Conservation (phyloP, 2,888 invertebrate species). For the Cecidostiba fungosa region DNA sequence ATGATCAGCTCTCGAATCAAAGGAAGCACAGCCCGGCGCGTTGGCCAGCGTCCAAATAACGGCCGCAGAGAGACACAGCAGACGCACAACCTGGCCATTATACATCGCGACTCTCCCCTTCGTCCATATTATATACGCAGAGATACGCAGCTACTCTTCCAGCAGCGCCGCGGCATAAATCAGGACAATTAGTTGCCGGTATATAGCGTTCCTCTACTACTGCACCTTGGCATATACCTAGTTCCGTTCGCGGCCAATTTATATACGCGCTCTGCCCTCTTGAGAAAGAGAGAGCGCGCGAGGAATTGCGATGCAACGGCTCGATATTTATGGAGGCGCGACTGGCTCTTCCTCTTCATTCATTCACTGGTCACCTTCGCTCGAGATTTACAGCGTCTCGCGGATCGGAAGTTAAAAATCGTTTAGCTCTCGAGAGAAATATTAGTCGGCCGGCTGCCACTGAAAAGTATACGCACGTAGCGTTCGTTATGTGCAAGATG, state of each 20-base stretch:
- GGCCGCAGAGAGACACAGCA: neutral
- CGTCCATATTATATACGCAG: neutral
- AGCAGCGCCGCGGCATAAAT: slow-evolving; percentile 67
- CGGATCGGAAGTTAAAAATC: slow-evolving; percentile 30
- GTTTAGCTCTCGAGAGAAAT: neutral
- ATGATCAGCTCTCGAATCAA: neutral
- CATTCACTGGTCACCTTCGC: neutral
- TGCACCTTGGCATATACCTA: neutral
- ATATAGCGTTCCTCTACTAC: neutral
- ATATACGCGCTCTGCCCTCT: neutral
- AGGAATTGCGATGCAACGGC: slow-evolving; percentile 39
- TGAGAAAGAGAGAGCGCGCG: slow-evolving; percentile 15
- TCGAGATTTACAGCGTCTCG: slow-evolving; percentile 13
- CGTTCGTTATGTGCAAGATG: slow-evolving; percentile 31
- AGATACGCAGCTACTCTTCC: neutral
- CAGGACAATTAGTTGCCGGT: slow-evolving; percentile 69
- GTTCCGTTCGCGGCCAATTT: slow-evolving; percentile 37
- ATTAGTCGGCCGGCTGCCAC: neutral
- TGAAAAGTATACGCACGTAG: neutral
- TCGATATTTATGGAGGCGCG: slow-evolving; percentile 41
- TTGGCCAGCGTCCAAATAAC: neutral
- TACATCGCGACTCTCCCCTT: neutral
- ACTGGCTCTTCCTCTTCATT: slow-evolving; percentile 25
- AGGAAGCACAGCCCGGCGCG: neutral
- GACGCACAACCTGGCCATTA: neutral